Base-by-base conservation (phyloP, 2,113 vertebrate species). In the Mormyrus lacerda region DNA sequence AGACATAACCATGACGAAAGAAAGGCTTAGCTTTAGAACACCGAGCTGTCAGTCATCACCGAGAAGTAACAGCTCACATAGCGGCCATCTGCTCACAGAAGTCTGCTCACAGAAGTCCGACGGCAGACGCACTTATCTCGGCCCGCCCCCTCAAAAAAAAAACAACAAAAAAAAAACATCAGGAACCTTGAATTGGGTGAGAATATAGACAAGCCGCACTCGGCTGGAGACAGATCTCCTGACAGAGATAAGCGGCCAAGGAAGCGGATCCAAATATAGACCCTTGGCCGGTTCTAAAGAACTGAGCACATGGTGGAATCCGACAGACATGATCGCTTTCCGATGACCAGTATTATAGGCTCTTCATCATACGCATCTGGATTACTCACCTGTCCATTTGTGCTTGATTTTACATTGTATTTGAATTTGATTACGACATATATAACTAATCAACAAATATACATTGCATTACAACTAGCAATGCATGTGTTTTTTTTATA, bases 161-260 rank as follows among this genome's bases (percentile, higher is more conserved):
- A 51, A 17, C n/a, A n/a, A n/a, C n/a, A 51, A 17, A 61, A 13
- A 44, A 42, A 42, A 13, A 42, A 47, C 19, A 58, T 39, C 53
- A 85, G 42, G 61, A 87, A 87, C 48, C 83, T 45, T 53, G 69
- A 58, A 44, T 48, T 88, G 90, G 90, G 90, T 91, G 89, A 90
- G 76, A 91, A 90, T 47, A 91, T 48, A 88, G 88, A 91, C 89
- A 89, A 79, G 51, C 87, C 50, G 89, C 84, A 87, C 44, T 89
- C n/a, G 87, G 88, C 61, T 91, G 89, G 91, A 91, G 91, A 91
- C 89, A 90, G 91, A 91, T 90, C 89, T 90, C 89, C 87, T 91
- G 44, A 87, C 24, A 19, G 48, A 89, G 89, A 91, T 91, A 91
- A 91, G 19, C 35, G n/a, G 7, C 51, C 79, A 50, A 86, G 87